Conservation (phyloP, 2,113 vertebrate genomes). For the Crotalus helleri region DNA sequence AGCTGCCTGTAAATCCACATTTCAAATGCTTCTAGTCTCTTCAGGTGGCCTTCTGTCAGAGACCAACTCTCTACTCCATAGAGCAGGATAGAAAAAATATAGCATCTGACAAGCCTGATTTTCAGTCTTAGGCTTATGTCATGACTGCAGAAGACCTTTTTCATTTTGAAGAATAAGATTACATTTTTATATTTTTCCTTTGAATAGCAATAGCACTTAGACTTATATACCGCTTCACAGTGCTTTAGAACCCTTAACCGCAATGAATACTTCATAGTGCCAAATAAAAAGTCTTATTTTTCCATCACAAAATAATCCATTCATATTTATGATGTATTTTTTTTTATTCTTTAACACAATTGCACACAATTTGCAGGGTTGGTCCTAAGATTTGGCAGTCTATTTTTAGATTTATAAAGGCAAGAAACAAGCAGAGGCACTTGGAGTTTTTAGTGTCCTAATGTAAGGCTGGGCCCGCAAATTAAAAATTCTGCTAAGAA, state of each 20-base stretch:
- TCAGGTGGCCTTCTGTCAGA: too few relatives aligned
- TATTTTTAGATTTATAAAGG: background rate
- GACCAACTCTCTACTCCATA: too few relatives aligned
- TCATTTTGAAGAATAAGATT: background rate
- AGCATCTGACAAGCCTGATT: too few relatives aligned
- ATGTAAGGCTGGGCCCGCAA: background rate
- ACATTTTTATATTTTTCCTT: slow-evolving; percentile 2
- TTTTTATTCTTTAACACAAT: background rate
- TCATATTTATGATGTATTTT: background rate
- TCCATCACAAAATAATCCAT: slow-evolving; percentile 6
- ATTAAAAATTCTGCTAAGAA: background rate
- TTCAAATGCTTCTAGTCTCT: too few relatives aligned
- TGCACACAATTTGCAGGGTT: background rate
- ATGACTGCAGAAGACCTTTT: too few relatives aligned
- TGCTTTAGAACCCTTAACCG: background rate
- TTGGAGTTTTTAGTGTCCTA: background rate
- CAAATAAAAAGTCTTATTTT: background rate
- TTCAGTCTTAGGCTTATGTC: too few relatives aligned
- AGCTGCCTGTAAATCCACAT: too few relatives aligned
- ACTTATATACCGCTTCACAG: too few relatives aligned
- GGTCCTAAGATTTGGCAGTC: background rate
- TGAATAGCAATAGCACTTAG: background rate
- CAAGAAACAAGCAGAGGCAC: background rate
- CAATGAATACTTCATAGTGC: background rate
- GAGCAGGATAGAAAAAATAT: too few relatives aligned